Evolutionary conservation across 2,888 invertebrate species (phyloP), one percentile per base, ranked within the genome.

Genomic region (Bursaphelenchus okinawaensis): DNA sequence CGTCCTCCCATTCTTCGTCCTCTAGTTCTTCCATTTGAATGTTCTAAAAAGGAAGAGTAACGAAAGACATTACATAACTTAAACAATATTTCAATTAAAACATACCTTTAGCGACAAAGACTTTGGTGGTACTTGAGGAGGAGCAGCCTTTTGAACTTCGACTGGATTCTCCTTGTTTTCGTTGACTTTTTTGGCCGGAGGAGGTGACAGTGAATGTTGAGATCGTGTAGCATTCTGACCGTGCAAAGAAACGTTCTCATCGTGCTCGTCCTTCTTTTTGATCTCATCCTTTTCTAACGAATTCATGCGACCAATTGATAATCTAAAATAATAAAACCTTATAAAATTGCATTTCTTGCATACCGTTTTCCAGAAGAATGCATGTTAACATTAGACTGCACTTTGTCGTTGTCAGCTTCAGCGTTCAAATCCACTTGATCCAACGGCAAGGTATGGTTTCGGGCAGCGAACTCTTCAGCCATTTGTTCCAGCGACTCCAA

Each of bases 401-500:
- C 67, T 52, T 23, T 56, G 4, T 23, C 56, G 31, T 23, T 56
- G 4, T 23, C 56, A 9, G 26, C n/a, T 27, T 26, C 56, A 64
- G 64, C 22, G 22, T 55, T 55, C 29, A 16, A 20, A 62, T 68
- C 65, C 61, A 70, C 69, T 23, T 77, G 72, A 23, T 78, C 50
- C 20, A 63, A 40, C 20, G 75, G 70, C 16, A 26, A 56, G n/a
- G 26, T 27, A 26, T 56, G n/a, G 23, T 28, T 23, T 4, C 26
- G n/a, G 19, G 54, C 12, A 12, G 22, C 20, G 29, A 56, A 56
- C 6, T 56, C 26, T 1, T 56, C 56, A 9, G 4, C 19, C 27
- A 56, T 23, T 27, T 59, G 60, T 29, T 59, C 24, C 31, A 80
- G 31, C 62, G 75, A 79, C 19, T 79, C 77, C 7, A 74, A 66